Evolutionary conservation across 2,797 vertebrate genomes (phyloP), one percentile per base, ranked within the genome.

Genomic region (Clarias platycephalus): DNA sequence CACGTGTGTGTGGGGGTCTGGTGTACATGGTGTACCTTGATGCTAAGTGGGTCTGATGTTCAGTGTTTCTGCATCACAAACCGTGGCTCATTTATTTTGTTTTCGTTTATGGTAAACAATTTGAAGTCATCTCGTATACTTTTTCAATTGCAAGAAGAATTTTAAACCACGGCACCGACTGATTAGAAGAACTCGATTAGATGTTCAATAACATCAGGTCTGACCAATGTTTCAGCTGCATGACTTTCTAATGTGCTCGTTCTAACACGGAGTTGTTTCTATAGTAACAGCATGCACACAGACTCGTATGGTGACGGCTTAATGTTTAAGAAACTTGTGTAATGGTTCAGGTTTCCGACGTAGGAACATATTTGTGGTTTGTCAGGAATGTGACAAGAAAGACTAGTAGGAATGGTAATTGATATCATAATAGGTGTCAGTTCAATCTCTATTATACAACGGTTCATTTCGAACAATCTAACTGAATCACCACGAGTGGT

Each of bases 21-120:
- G 77, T 40, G 15, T 64, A 70, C 55, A 58, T 26, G 40, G 80
- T 74, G 58, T 85, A 66, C 78, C 83, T 81, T 84, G 37, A 44
- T 80, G 66, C 44, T 34, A 18, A 53, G 57, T 70, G 66, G 66
- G 15, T 9, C 31, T 44, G 31, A 60, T 28, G n/a, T 60, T 77
- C 24, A 58, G 57, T 22, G 7, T 5, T 20, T 63, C 66, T 80
- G 57, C 57, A 0, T 53, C 22, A 77, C 63, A 67, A 77, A 20
- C 31, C 44, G 1, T 44, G 24, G 34, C 58, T 79, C 0, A 7
- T 62, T 44, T 20, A 15, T 49, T 26, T 78, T 28, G 34, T 15
- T 64, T 37, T 34, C 20, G 2, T 10, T 40, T 64, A 18, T 20
- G 34, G 3, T 79, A 63, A 63, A 79, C 34, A 24, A 12, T 64